These are phyloP conservation scores for Enteromius thamalakanensis DNA, from an alignment of 2,797 vertebrate species.

Conservation along the genomic window DNA sequence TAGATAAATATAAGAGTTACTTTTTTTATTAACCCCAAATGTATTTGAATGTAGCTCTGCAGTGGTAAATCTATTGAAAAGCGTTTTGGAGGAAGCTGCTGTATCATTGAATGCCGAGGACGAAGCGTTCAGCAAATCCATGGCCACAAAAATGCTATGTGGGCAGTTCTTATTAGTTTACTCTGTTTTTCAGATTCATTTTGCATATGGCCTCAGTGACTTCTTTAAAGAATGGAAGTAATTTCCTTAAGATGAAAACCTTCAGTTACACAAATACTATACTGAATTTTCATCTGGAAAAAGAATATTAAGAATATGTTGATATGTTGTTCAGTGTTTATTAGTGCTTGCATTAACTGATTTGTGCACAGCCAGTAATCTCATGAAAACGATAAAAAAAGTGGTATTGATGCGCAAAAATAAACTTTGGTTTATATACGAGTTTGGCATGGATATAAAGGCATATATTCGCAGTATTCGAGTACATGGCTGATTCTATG, in stretches of 20 bases:
- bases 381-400: too few relatives aligned
- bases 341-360: too few relatives aligned
- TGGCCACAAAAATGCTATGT: slow-evolving; percentile 72
- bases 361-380: too few relatives aligned
- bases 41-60: background rate
- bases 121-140: slow-evolving; percentile 36
- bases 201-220: slow-evolving; percentile 49
- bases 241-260: slow-evolving; percentile 10
- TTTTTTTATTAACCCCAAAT: background rate
- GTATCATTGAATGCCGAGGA: background rate
- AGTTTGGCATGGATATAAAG: too few relatives aligned
- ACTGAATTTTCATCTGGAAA: too few relatives aligned
- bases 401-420: too few relatives aligned
- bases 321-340: too few relatives aligned
- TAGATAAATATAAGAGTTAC: background rate
- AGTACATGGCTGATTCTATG: too few relatives aligned
- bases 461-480: too few relatives aligned
- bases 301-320: too few relatives aligned
- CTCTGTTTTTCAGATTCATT: slow-evolving; percentile 50
- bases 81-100: background rate
- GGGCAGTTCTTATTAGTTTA: slow-evolving; percentile 57
- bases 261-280: too few relatives aligned
- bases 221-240: slow-evolving; percentile 1
- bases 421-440: too few relatives aligned
- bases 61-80: background rate